phyloP scores from a whole-genome alignment of 2,888 invertebrate species.

The Nymphalis c-album region DNA sequence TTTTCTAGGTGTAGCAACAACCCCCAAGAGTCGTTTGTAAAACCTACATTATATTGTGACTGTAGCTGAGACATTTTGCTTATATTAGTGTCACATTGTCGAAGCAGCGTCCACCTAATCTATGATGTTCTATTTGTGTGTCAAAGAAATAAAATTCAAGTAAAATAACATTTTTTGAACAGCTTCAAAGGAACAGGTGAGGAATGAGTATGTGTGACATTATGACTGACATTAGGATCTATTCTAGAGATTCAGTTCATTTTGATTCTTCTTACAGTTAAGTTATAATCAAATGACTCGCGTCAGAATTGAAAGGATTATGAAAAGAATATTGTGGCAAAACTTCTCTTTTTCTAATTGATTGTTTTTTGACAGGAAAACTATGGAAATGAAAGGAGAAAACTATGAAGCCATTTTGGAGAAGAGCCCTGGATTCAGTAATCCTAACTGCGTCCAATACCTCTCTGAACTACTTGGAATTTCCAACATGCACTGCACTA shows the following conservation, averaged over 20 bases:
- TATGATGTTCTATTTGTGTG: constrained; percentile 77
- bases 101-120: constrained; percentile 74
- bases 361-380: constrained; percentile 82
- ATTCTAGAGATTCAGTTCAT: constrained; percentile 53
- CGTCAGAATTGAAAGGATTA: constrained; percentile 53
- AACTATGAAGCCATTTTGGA: constrained; percentile 90
- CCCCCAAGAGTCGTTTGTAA: constrained; percentile 65
- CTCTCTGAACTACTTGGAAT: constrained; percentile 89
- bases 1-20: constrained; percentile 78
- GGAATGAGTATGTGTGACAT: constrained; percentile 77
- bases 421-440: constrained; percentile 92
- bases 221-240: constrained; percentile 58
- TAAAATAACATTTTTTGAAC: constrained; percentile 80
- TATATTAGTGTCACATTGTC: constrained; percentile 76
- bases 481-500: constrained; percentile 85
- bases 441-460: constrained; percentile 93
- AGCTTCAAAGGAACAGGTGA: constrained; percentile 80
- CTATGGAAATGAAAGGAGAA: constrained; percentile 89
- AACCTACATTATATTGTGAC: constrained; percentile 68
- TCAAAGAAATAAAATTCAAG: constrained; percentile 75
- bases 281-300: constrained; percentile 52
- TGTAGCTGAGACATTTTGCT: constrained; percentile 71
- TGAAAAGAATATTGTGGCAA: constrained; percentile 42
- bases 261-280: constrained; percentile 53
- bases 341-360: constrained; percentile 45